These are phyloP conservation scores for Andrena bicolor DNA, from an alignment of 2,888 invertebrate genomes.

Conservation along the genomic window DNA sequence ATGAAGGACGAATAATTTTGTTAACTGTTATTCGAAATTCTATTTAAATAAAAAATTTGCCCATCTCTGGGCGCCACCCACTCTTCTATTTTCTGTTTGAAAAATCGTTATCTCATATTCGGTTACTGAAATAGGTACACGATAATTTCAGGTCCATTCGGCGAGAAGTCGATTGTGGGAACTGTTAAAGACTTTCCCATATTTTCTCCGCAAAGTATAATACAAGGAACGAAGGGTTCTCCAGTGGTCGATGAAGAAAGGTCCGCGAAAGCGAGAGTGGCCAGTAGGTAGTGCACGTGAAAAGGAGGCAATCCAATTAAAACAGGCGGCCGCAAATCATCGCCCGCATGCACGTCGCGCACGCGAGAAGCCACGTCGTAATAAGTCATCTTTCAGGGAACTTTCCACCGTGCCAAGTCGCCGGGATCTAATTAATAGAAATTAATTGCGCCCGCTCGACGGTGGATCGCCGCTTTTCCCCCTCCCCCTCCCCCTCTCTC, in stretches of 20 bases:
- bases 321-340: slow-evolving; percentile 65
- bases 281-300: slow-evolving; percentile 44
- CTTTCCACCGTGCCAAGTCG: slow-evolving; percentile 59
- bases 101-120: too few relatives aligned
- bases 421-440: slow-evolving; percentile 69
- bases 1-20: too few relatives aligned
- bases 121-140: too few relatives aligned
- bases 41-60: too few relatives aligned
- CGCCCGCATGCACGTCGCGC: slow-evolving; percentile 41
- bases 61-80: too few relatives aligned
- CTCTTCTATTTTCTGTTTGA: too few relatives aligned
- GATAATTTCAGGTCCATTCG: too few relatives aligned
- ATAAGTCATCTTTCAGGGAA: slow-evolving; percentile 67
- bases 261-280: slow-evolving; percentile 67
- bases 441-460: slow-evolving; percentile 60
- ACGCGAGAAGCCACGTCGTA: slow-evolving; percentile 37
- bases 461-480: not conserved
- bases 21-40: too few relatives aligned
- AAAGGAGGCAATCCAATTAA: slow-evolving; percentile 66
- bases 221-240: slow-evolving; percentile 27
- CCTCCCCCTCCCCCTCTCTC: slow-evolving; percentile 8
- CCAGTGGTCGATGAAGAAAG: slow-evolving; percentile 29
- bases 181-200: too few relatives aligned
- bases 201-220: too few relatives aligned
- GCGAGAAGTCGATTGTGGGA: too few relatives aligned